Conservation (phyloP, 2,797 vertebrate genomes). For the Galaxias olidus region DNA sequence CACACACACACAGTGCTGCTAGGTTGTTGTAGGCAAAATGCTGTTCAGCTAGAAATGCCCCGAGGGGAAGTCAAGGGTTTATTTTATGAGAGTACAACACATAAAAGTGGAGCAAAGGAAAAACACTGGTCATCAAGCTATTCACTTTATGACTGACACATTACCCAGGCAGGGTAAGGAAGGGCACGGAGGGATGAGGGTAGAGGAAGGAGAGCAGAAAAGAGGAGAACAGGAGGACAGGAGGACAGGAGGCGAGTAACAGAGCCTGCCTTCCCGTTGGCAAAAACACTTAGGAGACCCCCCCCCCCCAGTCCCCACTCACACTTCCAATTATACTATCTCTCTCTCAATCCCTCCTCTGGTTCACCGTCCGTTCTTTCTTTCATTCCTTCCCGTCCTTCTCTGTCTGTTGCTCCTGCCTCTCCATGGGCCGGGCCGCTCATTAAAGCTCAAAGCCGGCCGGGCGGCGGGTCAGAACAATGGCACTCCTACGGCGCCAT, state of each 20-base stretch:
- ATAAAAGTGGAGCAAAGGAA: not conserved
- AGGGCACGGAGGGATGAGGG: not conserved
- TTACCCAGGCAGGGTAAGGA: not conserved
- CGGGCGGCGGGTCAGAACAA: conserved; percentile 54
- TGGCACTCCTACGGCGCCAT: conserved; percentile 19
- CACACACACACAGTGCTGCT: not conserved
- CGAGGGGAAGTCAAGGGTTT: conserved; percentile 6
- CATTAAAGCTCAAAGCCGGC: conserved; percentile 67
- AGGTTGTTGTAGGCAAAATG: conserved; percentile 2
- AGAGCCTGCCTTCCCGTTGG: not conserved
- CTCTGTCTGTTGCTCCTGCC: conserved; percentile 23
- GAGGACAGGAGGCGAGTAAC: conserved; percentile 5
- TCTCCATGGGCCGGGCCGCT: conserved; percentile 52
- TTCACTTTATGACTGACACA: not conserved
- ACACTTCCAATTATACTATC: conserved; percentile 16
- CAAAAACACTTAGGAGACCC: conserved; percentile 1
- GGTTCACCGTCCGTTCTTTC: conserved; percentile 31
- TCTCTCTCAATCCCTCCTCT: conserved; percentile 12
- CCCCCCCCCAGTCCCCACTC: conserved; percentile 23
- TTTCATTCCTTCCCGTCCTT: conserved; percentile 34
- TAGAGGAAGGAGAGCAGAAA: not conserved
- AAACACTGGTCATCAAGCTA: not conserved
- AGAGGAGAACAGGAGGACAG: conserved; percentile 5
- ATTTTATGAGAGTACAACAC: not conserved
- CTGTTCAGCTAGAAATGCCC: not conserved